Base-by-base conservation (phyloP, 2,888 invertebrate genomes). In the Cordilura impudica region DNA sequence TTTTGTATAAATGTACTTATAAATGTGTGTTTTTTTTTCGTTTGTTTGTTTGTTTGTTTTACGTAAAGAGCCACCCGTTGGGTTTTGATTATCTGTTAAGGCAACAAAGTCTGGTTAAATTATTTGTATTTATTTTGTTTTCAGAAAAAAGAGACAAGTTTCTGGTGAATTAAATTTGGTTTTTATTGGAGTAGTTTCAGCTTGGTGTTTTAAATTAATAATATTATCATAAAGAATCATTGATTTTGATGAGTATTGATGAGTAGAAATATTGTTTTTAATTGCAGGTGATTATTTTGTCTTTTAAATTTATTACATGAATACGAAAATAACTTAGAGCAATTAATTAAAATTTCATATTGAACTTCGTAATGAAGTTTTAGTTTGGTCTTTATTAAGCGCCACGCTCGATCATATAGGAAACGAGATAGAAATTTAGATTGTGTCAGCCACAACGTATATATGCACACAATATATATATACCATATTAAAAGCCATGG, bases 51-150 rank as follows among this genome's bases (percentile, higher is more conserved):
- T 61, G 61, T 75, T 63, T 35, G 19, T 74, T 66, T 60, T 51
- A 56, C 47, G 47, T 75, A 47, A 67, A 58, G 6, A 63, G 75
- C 82, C 82, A 81, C 81, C 81, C 81, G 81, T 81, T 77, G 81
- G 31, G 43, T 76, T 81, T 75, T 81, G 82, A 82, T 82, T 79
- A 82, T 82, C 81, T 66, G 66, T 69, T 73, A 72, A 61, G 63
- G 79, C 79, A 75, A 79, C 79, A 71, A 75, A 67, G 76, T 71
- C 66, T 61, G 19, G 49, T 69, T 54, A 39, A 74, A 53, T 75
- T 39, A 45, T 35, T 53, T 70, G 18, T 60, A 21, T 1, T 47
- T n/a, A n/a, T 70, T 65, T 61, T 31, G 54, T 73, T 66, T 47
- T 7, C 16, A 31, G 8, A 18, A 31, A 49, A 54, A 39, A 39